Evolutionary conservation across 1,140 invertebrate genomes (phyloP).

Genomic region (Laupala kohalensis): DNA sequence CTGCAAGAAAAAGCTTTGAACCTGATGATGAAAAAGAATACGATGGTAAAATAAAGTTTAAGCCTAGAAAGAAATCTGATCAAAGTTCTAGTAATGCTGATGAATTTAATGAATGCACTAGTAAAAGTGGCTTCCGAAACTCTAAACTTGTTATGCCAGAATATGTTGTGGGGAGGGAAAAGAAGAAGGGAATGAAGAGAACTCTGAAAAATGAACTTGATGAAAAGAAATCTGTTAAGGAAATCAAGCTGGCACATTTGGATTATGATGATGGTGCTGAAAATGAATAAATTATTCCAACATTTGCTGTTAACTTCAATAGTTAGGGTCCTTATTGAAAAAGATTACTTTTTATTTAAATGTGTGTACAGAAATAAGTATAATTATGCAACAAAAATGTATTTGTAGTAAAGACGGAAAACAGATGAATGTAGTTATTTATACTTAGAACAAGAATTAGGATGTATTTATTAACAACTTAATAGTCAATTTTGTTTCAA

Average conservation of each 20-base stretch:
- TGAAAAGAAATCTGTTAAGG: constrained; percentile 19
- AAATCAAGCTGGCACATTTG: constrained; percentile 47
- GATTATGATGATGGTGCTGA: constrained; percentile 38
- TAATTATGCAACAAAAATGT: no score
- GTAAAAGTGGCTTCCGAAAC: constrained; percentile 41
- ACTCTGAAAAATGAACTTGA: constrained; percentile 22
- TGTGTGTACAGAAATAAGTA: no score
- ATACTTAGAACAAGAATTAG: no score
- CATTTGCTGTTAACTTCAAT: no score
- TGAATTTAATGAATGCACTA: constrained; percentile 22
- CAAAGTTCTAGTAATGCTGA: background rate
- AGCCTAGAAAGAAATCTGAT: constrained; percentile 19
- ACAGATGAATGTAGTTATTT: no score
- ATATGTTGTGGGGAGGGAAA: constrained; percentile 58
- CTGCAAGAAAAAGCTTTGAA: constrained; percentile 32
- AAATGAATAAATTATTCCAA: constrained; percentile 15
- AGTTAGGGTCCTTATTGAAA: no score
- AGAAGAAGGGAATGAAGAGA: constrained; percentile 33
- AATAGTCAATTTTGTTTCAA: background rate
- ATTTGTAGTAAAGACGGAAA: no score
- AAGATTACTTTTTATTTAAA: no score
- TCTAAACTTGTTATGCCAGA: constrained; percentile 64
- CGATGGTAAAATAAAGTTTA: constrained; percentile 20
- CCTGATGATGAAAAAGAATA: constrained; percentile 21
- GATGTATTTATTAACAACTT: no score